Percentiles rank a stretch among this genome's conserved stretches.
Evolutionary conservation across 2,797 vertebrate species (phyloP).

Genomic region (Thunnus albacares): DNA sequence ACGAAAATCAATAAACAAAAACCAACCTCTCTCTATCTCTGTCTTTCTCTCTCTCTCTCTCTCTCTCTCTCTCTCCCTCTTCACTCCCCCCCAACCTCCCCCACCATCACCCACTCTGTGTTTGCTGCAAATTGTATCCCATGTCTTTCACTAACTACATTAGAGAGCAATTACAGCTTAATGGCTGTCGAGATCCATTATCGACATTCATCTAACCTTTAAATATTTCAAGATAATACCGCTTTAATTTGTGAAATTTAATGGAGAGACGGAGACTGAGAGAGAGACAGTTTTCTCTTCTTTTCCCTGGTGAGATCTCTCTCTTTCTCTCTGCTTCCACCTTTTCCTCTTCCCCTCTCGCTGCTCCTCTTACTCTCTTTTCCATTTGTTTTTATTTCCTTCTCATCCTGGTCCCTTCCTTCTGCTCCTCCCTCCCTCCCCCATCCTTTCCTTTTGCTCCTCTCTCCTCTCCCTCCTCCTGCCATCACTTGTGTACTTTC

Average conservation of each 20-base stretch:
- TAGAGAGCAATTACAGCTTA: conserved; percentile 95
- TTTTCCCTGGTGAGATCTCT: conserved; percentile 20
- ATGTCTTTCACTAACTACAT: conserved; percentile 93
- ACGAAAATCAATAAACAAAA: conserved; percentile 63
- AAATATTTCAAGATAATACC: conserved; percentile 95
- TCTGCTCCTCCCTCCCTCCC: background rate
- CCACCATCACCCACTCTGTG: conserved; percentile 73
- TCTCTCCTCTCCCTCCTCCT: background rate
- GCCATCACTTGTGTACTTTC: background rate
- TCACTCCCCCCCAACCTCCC: background rate
- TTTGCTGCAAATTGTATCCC: conserved; percentile 91
- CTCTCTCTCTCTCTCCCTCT: background rate
- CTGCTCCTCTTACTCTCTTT: background rate
- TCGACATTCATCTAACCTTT: conserved; percentile 95
- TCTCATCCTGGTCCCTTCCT: background rate
- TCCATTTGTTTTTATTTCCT: background rate
- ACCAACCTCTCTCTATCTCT: conserved; percentile 18
- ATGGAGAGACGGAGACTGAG: conserved; percentile 87
- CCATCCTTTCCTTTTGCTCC: background rate
- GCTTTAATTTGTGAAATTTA: conserved; percentile 94
- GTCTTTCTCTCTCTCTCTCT: background rate
- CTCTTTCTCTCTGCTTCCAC: background rate
- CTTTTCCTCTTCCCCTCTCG: background rate
- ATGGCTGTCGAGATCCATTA: conserved; percentile 96
- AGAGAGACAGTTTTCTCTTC: conserved; percentile 32